Conservation (phyloP, 2,797 vertebrate genomes). For the Melanogrammus aeglefinus region DNA sequence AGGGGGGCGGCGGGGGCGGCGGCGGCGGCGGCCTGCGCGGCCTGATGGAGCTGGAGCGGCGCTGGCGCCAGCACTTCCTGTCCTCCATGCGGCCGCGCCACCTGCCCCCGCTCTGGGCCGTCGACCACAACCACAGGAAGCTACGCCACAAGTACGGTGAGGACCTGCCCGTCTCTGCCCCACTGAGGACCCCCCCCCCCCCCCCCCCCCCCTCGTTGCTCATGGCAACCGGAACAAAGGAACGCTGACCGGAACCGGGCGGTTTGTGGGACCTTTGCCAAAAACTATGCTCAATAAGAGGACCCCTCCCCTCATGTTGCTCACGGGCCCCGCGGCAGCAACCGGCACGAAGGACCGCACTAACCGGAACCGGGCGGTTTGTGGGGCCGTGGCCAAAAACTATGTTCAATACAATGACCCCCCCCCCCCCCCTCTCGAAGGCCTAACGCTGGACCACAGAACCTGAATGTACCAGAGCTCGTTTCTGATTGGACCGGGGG, state of each 20-base stretch:
- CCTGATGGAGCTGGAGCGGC: constrained; percentile 89
- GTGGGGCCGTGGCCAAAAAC: too few species aligned
- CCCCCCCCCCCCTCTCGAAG: too few species aligned
- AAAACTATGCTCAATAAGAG: too few species aligned
- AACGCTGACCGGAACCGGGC: too few species aligned
- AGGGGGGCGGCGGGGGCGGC: constrained; percentile 66
- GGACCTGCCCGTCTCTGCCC: constrained; percentile 80
- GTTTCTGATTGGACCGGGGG: too few species aligned
- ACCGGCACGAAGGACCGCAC: not conserved
- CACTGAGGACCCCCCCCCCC: constrained; percentile 40
- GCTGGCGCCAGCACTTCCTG: constrained; percentile 96
- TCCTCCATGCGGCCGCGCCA: constrained; percentile 85
- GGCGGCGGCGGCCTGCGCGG: constrained; percentile 85
- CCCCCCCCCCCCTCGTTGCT: not conserved
- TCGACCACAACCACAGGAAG: constrained; percentile 92
- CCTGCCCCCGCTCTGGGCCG: constrained; percentile 91
- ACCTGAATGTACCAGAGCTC: not conserved
- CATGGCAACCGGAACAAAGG: not conserved
- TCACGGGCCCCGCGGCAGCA: too few species aligned
- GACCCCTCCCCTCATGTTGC: too few species aligned
- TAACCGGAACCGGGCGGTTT: too few species aligned
- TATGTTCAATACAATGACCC: too few species aligned
- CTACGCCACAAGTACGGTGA: constrained; percentile 88
- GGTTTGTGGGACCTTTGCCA: too few species aligned
- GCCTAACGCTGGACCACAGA: not conserved